Evolutionary conservation across 2,113 vertebrate genomes (phyloP), one percentile per base, ranked within the genome.

Genomic region (Melanotaenia duboulayi): DNA sequence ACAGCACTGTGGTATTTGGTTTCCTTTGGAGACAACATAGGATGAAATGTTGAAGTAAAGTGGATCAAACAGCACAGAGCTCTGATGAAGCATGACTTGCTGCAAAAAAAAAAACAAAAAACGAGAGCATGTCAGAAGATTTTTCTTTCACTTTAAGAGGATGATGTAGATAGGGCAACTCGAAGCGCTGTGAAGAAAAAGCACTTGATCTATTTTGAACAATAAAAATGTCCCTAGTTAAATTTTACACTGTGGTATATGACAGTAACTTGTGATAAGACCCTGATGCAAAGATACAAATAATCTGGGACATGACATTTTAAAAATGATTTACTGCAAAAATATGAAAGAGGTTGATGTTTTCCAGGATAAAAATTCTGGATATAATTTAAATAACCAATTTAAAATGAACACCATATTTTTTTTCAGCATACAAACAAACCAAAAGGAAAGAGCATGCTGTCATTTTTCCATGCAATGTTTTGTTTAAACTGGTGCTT

Each of bases 71-170:
- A 74, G 81, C 80, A 66, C 11, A 9, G 25, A 4, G 56, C 84
- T 85, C 74, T 83, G 86, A 90, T 89, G 83, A 89, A 89, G 84
- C 84, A 90, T 90, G 86, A 92, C 84, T 84, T 76, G 78, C 81
- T 17, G 65, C 61, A 78, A 76, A 78, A 76, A 73, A 78, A 70
- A 75, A 78, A 76, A 78, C 74, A 73, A 78, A 70, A 75, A 44
- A 60, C 1, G 54, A 67, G 54, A 84, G 82, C 68, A 58, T n/a
- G 66, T 69, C 68, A 78, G 71, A 80, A 67, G 70, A 75, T 87
- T 78, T 78, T 74, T 69, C 65, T 77, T 83, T 81, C 60, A 37
- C 72, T 80, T 84, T 74, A 59, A 81, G 73, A 63, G 61, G 65
- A 67, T 71, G 87, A 78, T 79, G 81, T 40, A 77, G 80, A 83